Evolutionary conservation across 2,113 vertebrate genomes (phyloP).

Genomic region (Oreotragus oreotragus): DNA sequence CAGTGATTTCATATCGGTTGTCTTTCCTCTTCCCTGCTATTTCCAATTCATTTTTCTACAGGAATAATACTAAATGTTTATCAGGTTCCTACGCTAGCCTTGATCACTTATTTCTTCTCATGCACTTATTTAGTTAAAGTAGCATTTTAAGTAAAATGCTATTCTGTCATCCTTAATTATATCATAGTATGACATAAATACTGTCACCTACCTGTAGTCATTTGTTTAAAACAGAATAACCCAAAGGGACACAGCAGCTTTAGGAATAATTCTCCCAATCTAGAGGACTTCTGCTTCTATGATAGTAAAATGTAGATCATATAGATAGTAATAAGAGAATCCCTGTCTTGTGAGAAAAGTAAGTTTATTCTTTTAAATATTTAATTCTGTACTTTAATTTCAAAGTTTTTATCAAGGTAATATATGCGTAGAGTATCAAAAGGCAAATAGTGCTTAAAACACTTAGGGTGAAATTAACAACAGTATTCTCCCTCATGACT

Average conservation of each 20-base stretch:
- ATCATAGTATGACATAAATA: not conserved
- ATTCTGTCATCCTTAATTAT: not conserved
- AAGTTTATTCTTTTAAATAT: not conserved
- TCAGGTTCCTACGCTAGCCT: not conserved
- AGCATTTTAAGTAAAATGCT: conserved; percentile 1
- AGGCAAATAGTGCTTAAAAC: not conserved
- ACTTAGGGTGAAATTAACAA: not conserved
- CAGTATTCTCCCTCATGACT: not conserved
- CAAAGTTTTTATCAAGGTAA: not conserved
- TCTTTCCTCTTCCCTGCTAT: not conserved
- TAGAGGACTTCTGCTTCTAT: not conserved
- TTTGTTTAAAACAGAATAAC: conserved; percentile 27
- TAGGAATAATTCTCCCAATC: not conserved
- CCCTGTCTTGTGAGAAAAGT: not conserved
- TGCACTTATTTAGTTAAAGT: conserved; percentile 36
- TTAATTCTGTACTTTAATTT: not conserved
- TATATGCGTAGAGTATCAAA: not conserved
- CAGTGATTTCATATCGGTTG: not conserved
- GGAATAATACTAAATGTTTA: conserved; percentile 27
- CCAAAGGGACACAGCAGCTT: not conserved
- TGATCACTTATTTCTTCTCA: not conserved
- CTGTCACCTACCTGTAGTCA: not conserved
- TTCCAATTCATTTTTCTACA: not conserved
- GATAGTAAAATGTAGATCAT: conserved; percentile 7
- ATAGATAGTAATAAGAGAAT: not conserved